These are phyloP conservation scores for Encarsia formosa DNA, from an alignment of 2,888 invertebrate genomes.

Conservation along the genomic window DNA sequence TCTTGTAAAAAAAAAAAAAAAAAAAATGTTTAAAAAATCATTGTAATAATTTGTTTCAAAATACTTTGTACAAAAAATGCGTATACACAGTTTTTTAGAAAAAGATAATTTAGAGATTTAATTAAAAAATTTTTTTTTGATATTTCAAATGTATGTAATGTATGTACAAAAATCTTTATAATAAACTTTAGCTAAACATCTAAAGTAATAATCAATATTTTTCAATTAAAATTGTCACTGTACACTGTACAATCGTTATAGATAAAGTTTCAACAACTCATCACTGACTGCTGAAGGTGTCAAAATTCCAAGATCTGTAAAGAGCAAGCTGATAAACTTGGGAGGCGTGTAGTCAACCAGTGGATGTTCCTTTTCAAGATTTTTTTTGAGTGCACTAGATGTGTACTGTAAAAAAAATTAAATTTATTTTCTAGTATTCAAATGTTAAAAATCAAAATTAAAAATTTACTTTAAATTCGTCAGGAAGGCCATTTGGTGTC, in stretches of 20 bases:
- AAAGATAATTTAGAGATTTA: conserved; percentile 15
- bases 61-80: conserved; percentile 22
- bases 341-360: conserved; percentile 97
- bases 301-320: conserved; percentile 93
- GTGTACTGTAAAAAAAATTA: conserved; percentile 53
- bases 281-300: conserved; percentile 97
- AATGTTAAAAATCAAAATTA: conserved; percentile 23
- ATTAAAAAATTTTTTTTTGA: too few relatives aligned
- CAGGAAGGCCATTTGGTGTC: conserved; percentile 85
- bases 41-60: conserved; percentile 21
- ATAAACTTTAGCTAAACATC: too few relatives aligned
- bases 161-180: too few relatives aligned
- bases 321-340: conserved; percentile 82
- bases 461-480: conserved; percentile 74
- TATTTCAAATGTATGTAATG: too few relatives aligned
- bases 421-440: conserved; percentile 1
- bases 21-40: conserved; percentile 20
- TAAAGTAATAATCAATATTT: too few relatives aligned
- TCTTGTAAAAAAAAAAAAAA: conserved; percentile 23
- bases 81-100: conserved; percentile 19
- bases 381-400: conserved; percentile 51
- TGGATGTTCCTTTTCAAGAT: conserved; percentile 70
- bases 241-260: neutral
- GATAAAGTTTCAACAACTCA: conserved; percentile 76
- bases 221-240: conserved; percentile 7